Base-by-base conservation (phyloP, 2,888 invertebrate species). In the Cephus pulcher region DNA sequence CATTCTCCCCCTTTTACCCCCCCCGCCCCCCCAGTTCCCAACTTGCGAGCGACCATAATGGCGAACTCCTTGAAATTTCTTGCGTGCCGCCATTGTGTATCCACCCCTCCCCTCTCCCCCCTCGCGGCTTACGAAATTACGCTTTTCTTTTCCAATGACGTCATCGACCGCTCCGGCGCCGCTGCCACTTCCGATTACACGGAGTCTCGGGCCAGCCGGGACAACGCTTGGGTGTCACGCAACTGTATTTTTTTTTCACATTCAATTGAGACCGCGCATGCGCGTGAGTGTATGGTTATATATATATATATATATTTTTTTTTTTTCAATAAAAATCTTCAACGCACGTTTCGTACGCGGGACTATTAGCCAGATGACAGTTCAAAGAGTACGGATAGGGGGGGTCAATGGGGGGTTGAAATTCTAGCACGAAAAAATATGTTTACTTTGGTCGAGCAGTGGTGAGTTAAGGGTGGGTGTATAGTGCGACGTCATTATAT, bases 1-100 rank as follows among this genome's bases (percentile, higher is more conserved):
- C 23, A 56, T 9, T 56, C 9, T 56, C 56, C 56, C 56, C 23
- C 33, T 33, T 56, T 56, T 9, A 9, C 23, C 23, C 56, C 6
- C 56, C 56, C 30, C 30, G 0, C 30, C 30, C 30, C 30, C 1
- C 30, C 1, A 12, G 56, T 23, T 9, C 23, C 23, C 23, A 9
- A 9, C 56, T 56, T 23, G 23, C 71, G 76, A 73, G 73, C 73
- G 68, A 78, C 77, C 37, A 75, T 87, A 87, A 88, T 85, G 83
- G 84, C 83, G 80, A 87, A 88, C 84, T 89, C 89, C 89, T 87
- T 86, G 86, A 86, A 86, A 88, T 87, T 87, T 82, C 83, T 82
- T 82, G 81, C 79, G 85, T 84, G 79, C 81, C 82, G 11, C 33
- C 73, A 76, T 32, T n/a, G 37, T 75, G 30, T 37, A 12, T 12